Conservation (phyloP, 2,113 vertebrate species). For the Daphoenositta chrysoptera region DNA sequence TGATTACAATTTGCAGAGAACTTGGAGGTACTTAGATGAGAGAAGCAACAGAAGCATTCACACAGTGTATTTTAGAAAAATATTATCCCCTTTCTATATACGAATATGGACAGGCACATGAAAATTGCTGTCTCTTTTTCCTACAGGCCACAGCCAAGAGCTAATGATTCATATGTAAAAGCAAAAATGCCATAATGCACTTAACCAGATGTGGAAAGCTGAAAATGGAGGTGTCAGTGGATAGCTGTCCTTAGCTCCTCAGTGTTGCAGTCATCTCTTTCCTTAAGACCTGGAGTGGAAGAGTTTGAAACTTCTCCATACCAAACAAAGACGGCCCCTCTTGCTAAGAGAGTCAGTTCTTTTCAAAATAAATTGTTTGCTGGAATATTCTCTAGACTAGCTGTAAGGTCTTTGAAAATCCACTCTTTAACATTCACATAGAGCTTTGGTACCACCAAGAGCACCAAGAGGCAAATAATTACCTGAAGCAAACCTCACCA, state of each 20-base stretch:
- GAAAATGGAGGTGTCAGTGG: not conserved
- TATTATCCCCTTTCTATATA: not conserved
- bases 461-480: not conserved
- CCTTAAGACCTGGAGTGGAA: not conserved
- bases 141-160: not conserved
- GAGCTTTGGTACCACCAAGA: not conserved
- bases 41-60: not conserved
- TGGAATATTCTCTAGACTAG: not conserved
- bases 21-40: not conserved
- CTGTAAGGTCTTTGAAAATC: not conserved
- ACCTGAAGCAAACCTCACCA: not conserved
- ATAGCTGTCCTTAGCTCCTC: slow-evolving; percentile 13
- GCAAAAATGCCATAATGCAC: slow-evolving; percentile 1
- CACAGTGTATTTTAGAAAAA: not conserved
- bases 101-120: not conserved
- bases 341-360: not conserved
- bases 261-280: not conserved
- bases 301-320: not conserved
- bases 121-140: slow-evolving; percentile 14
- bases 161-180: not conserved
- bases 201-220: slow-evolving; percentile 35
- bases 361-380: not conserved
- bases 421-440: not conserved
- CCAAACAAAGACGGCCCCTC: not conserved
- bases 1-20: not conserved